Base-by-base conservation (phyloP, 2,888 invertebrate species). In the Mycalesis mineus region DNA sequence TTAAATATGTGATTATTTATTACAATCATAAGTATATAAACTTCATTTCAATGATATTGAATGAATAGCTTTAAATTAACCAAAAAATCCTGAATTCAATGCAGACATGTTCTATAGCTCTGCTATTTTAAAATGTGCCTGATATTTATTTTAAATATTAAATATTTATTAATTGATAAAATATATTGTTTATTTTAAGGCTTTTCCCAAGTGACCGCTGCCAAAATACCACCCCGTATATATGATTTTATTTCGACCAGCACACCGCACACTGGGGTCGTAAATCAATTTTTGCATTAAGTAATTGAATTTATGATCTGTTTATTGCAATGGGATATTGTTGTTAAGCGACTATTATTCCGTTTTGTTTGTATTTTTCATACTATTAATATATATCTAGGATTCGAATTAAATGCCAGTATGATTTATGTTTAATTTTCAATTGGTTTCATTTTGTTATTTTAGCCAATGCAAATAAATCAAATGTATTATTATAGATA, bases 281-380 rank as follows among this genome's bases (percentile, higher is more conserved):
- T 88, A 87, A 87, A 88, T 88, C 87, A 86, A 79, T 80, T 84
- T 84, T 80, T 83, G 82, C 83, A 85, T 87, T 84, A 84, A 84
- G 80, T 86, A 84, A 88, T 87, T 87, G 82, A 83, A 87, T 88
- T 83, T 84, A 86, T 79, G 80, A 75, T 71, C 82, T 84, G 85
- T 85, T 88, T 85, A 88, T 87, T 83, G 82, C 80, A 74, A 74
- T 70, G 73, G 78, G 76, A 82, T 80, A 86, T 84, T 78, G 82
- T 77, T 82, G 80, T 64, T 80, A 81, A 85, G 74, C 75, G 80
- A 70, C 82, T 77, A 81, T 65, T 64, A 58, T 57, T 57, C 55
- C 54, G 48, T 53, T 55, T 56, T 59, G 50, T 57, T 64, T 61
- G 36, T 22, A 15, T 61, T 55, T 61, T 58, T 49, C 45, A 33